Percentiles rank a stretch among this genome's conserved stretches.
Evolutionary conservation across 2,888 invertebrate genomes (phyloP).

Genomic region (Melinaea menophilus): DNA sequence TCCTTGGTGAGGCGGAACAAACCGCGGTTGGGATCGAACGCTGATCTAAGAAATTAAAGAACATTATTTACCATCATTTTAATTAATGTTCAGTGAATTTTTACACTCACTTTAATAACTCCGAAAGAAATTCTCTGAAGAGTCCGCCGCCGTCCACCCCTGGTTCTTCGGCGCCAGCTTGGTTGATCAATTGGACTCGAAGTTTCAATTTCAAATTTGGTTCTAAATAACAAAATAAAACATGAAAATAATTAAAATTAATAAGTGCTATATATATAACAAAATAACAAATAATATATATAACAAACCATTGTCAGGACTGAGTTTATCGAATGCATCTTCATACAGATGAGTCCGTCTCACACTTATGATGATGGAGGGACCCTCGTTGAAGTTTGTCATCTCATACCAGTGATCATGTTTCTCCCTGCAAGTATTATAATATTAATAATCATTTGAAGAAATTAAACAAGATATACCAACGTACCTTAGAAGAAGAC

Average conservation of each 20-base stretch:
- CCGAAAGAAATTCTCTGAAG: slow-evolving; percentile 96
- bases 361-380: slow-evolving; percentile 86
- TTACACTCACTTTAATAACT: slow-evolving; percentile 84
- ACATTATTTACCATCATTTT: no score
- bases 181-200: slow-evolving; percentile 93
- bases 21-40: slow-evolving; percentile 97
- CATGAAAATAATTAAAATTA: not conserved
- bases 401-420: slow-evolving; percentile 85
- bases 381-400: slow-evolving; percentile 85
- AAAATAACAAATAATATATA: slow-evolving; percentile 30
- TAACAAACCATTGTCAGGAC: slow-evolving; percentile 88
- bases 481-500: slow-evolving; percentile 74
- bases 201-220: slow-evolving; percentile 91
- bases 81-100: not conserved
- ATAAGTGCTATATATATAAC: not conserved
- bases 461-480: not conserved
- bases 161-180: slow-evolving; percentile 94
- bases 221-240: slow-evolving; percentile 71
- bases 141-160: slow-evolving; percentile 99
- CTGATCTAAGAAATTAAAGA: slow-evolving; percentile 74
- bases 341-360: slow-evolving; percentile 97
- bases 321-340: slow-evolving; percentile 96
- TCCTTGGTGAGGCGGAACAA: slow-evolving; percentile 93
- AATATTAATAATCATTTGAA: not conserved
- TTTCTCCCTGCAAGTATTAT: slow-evolving; percentile 76